Percentiles rank a stretch among this genome's conserved stretches.
phyloP scores from a whole-genome alignment of 2,888 invertebrate species.

The Venusia cambrica region DNA sequence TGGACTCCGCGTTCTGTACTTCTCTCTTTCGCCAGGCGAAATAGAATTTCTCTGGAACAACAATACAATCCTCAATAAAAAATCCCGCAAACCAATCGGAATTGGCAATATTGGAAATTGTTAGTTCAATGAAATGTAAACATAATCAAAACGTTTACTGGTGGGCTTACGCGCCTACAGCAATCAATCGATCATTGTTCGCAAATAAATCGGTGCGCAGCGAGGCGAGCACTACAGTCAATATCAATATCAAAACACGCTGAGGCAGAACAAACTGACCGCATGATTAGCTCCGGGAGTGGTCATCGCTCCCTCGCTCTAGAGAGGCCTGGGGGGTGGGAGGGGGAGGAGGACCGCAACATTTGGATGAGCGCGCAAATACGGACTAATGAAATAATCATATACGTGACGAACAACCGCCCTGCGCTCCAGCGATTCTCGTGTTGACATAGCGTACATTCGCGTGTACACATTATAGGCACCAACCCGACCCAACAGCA shows the following conservation, averaged over 20 bases:
- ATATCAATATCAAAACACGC: constrained; percentile 81
- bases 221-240: constrained; percentile 74
- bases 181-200: constrained; percentile 80
- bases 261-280: constrained; percentile 81
- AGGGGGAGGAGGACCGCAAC: constrained; percentile 48
- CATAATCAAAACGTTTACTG: constrained; percentile 77
- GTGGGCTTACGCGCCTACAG: constrained; percentile 65
- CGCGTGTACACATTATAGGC: constrained; percentile 29
- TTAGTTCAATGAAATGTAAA: constrained; percentile 62
- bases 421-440: constrained; percentile 60
- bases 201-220: constrained; percentile 78
- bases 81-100: constrained; percentile 38
- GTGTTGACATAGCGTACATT: constrained; percentile 52
- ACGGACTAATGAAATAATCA: constrained; percentile 80
- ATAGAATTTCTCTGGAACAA: constrained; percentile 89
- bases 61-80: constrained; percentile 31
- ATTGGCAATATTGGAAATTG: constrained; percentile 47
- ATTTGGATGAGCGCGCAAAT: constrained; percentile 77
- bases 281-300: constrained; percentile 79
- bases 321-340: constrained; percentile 29
- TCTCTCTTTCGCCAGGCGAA: constrained; percentile 91
- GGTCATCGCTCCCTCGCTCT: constrained; percentile 64
- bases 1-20: constrained; percentile 90
- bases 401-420: constrained; percentile 73
- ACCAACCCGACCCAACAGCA: too few relatives aligned